Evolutionary conservation across 92 coral and sea anemone species (phyloP).

Genomic region (Zoanthus gigantus): DNA sequence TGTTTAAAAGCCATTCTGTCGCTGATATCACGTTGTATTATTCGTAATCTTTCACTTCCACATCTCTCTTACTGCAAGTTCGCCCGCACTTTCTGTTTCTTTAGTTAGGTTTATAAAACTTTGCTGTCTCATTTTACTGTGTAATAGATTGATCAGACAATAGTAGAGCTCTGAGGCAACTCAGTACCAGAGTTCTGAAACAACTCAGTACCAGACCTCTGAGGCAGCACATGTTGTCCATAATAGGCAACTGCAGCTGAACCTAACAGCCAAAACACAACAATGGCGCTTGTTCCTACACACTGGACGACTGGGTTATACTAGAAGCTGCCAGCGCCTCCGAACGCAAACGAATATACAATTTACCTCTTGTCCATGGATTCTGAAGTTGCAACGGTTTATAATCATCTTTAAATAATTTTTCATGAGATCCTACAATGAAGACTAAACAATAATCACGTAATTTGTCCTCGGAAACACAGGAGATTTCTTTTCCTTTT

Average conservation of each 20-base stretch:
- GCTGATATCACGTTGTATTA: too few relatives aligned
- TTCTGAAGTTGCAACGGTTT: slow-evolving; percentile 90
- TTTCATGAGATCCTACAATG: slow-evolving; percentile 92
- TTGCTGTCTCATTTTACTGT: too few relatives aligned
- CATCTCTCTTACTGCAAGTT: too few relatives aligned
- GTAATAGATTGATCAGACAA: too few relatives aligned
- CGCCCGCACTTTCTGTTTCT: too few relatives aligned
- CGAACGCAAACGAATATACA: slow-evolving; percentile 85
- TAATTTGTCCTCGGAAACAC: slow-evolving; percentile 66
- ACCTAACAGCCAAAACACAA: not conserved
- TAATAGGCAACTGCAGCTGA: not conserved
- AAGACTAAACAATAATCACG: slow-evolving; percentile 91
- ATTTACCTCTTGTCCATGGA: slow-evolving; percentile 95
- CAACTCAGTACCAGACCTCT: not conserved
- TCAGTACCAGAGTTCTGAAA: not conserved
- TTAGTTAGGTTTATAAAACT: too few relatives aligned
- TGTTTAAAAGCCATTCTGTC: too few relatives aligned
- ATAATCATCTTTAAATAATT: slow-evolving; percentile 86
- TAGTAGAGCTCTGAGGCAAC: not conserved
- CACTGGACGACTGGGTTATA: slow-evolving; percentile 77
- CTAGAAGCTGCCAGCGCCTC: slow-evolving; percentile 94
- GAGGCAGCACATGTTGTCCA: not conserved
- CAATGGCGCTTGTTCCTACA: slow-evolving; percentile 36
- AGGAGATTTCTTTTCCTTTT: slow-evolving; percentile 58
- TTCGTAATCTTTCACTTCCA: too few relatives aligned